Conservation (phyloP, 2,888 invertebrate genomes). For the Homarus gammarus region DNA sequence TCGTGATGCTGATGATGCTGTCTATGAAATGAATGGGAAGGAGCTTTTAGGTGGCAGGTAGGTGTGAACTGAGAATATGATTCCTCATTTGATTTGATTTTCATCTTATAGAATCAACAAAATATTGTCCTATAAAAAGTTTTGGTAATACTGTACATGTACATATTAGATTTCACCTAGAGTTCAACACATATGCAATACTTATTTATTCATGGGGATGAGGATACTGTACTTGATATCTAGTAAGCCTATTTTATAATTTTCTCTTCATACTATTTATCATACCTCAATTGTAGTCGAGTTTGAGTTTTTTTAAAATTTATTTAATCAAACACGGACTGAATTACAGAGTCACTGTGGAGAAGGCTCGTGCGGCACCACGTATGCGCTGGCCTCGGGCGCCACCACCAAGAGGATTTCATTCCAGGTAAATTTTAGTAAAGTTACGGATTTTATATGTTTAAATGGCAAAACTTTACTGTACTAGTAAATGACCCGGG, state of each 20-base stretch:
- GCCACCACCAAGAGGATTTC: slow-evolving; percentile 63
- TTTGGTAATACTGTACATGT: too few species aligned
- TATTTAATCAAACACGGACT: not conserved
- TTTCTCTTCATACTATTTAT: too few species aligned
- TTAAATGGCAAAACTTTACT: not conserved
- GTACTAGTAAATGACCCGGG: not conserved
- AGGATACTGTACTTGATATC: too few species aligned
- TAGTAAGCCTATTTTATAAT: too few species aligned
- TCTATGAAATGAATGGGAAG: slow-evolving; percentile 98
- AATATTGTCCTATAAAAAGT: too few species aligned
- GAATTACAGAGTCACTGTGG: slow-evolving; percentile 67
- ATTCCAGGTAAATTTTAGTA: slow-evolving; percentile 48
- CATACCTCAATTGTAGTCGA: not conserved
- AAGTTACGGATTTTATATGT: too few species aligned
- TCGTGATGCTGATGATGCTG: slow-evolving; percentile 98
- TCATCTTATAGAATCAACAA: too few species aligned
- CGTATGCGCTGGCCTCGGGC: slow-evolving; percentile 62
- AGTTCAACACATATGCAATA: too few species aligned
- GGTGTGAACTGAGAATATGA: too few species aligned
- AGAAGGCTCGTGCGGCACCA: slow-evolving; percentile 67
- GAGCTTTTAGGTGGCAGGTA: slow-evolving; percentile 90
- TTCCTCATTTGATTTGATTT: too few species aligned
- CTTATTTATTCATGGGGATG: too few species aligned
- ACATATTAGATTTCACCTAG: too few species aligned
- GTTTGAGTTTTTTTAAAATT: not conserved